phyloP scores from a whole-genome alignment of 2,797 vertebrate species.

The Eulemur coronatus region DNA sequence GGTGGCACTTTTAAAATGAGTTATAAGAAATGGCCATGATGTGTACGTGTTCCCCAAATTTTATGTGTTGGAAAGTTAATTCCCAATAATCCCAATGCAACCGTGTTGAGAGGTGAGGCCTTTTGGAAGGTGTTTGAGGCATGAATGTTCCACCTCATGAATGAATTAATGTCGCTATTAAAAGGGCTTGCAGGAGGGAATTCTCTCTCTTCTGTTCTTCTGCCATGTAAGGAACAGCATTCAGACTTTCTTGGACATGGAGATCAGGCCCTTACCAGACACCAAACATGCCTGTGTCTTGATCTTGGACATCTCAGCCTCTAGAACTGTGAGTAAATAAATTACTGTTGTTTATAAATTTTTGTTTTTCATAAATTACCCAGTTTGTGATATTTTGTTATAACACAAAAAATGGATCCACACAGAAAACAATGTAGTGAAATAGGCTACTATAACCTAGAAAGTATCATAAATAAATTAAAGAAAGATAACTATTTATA shows the following conservation, averaged over 20 bases:
- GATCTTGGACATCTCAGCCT: background rate
- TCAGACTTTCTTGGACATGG: background rate
- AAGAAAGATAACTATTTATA: background rate
- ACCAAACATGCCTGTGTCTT: background rate
- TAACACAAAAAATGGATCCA: background rate
- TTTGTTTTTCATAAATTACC: background rate
- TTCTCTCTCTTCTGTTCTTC: background rate
- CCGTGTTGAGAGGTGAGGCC: rapidly evolving
- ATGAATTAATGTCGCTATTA: background rate
- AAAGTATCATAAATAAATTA: background rate
- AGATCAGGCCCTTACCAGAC: background rate
- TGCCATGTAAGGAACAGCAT: background rate
- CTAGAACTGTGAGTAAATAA: background rate
- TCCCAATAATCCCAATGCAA: background rate
- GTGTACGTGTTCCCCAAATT: background rate
- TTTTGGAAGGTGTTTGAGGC: background rate
- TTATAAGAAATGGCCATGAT: background rate
- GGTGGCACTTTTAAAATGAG: background rate
- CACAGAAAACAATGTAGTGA: background rate
- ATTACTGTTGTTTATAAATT: background rate
- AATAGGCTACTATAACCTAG: background rate
- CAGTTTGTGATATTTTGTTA: background rate
- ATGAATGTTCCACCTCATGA: background rate
- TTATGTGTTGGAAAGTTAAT: background rate
- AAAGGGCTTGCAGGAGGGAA: background rate